A percentile compares a stretch with the other conserved stretches of the same genome.
Conservation (phyloP, 2,888 invertebrate species). For the Microplitis deprimator region DNA sequence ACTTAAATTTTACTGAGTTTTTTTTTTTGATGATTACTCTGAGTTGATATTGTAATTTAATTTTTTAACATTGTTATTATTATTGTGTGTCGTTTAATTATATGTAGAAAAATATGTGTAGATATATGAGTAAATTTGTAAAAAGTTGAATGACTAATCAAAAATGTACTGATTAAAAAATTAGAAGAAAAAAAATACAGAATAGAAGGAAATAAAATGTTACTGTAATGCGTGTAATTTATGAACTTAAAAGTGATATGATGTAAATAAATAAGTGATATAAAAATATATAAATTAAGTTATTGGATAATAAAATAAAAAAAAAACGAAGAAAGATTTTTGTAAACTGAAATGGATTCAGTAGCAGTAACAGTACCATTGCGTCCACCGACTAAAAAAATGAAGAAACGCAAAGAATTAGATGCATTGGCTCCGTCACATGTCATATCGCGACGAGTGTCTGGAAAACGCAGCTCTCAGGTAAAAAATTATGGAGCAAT, state of each 20-base stretch:
- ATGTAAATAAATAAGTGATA: not conserved
- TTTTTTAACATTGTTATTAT: not conserved
- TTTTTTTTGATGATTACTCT: not conserved
- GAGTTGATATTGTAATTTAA: no score
- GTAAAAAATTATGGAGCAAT: constrained; percentile 48
- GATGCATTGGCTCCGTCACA: constrained; percentile 79
- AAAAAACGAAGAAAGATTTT: constrained; percentile 47
- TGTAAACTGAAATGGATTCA: constrained; percentile 74
- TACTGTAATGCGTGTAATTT: no score
- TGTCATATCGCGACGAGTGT: constrained; percentile 69
- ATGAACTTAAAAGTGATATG: no score
- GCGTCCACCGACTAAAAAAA: constrained; percentile 78
- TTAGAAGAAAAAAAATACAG: no score
- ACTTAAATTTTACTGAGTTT: no score
- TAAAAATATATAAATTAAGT: constrained; percentile 1
- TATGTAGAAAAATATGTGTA: no score
- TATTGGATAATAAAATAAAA: constrained; percentile 13
- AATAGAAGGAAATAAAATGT: no score
- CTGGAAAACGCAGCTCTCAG: constrained; percentile 67
- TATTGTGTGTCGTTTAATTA: no score
- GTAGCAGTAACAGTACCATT: constrained; percentile 78
- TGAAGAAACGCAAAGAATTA: constrained; percentile 83
- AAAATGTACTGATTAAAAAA: not conserved
- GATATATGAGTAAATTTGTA: not conserved
- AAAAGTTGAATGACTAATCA: not conserved